Evolutionary conservation across 2,113 vertebrate species (phyloP).

Genomic region (Phylloscopus trochiloides): DNA sequence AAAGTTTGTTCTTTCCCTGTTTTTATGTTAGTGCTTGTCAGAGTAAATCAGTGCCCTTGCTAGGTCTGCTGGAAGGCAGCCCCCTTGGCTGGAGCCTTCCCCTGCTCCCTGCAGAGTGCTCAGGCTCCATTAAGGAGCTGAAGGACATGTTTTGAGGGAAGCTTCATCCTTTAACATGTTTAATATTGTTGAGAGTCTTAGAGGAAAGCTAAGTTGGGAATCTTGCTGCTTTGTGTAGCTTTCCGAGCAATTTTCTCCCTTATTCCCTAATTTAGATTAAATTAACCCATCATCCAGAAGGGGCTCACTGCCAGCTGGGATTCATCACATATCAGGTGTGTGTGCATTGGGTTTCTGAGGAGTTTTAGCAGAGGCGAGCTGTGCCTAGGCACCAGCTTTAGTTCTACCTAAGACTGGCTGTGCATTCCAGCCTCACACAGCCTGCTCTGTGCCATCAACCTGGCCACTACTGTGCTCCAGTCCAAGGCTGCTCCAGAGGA

Average conservation of each 20-base stretch:
- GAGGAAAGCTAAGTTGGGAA: background rate
- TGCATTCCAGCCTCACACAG: background rate
- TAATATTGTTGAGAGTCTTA: background rate
- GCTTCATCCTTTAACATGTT: background rate
- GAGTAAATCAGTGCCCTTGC: conserved; percentile 13
- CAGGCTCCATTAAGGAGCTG: conserved; percentile 30
- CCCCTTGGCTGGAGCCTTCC: background rate
- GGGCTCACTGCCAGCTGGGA: background rate
- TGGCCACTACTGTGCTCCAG: background rate
- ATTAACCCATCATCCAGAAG: background rate
- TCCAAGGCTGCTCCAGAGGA: background rate
- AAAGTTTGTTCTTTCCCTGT: background rate
- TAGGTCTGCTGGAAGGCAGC: conserved; percentile 50
- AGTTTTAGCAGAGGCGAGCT: background rate
- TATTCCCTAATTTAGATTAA: background rate
- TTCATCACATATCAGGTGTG: background rate
- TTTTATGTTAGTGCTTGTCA: conserved; percentile 17
- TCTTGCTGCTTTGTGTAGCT: background rate
- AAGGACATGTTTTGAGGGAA: background rate
- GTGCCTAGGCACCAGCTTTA: background rate
- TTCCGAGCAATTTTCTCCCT: background rate
- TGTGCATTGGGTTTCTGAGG: background rate
- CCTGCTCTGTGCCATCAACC: background rate
- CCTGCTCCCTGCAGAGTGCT: background rate
- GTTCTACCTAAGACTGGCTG: background rate